Conservation (phyloP, 2,888 invertebrate genomes). For the Agrenia bidenticulata region DNA sequence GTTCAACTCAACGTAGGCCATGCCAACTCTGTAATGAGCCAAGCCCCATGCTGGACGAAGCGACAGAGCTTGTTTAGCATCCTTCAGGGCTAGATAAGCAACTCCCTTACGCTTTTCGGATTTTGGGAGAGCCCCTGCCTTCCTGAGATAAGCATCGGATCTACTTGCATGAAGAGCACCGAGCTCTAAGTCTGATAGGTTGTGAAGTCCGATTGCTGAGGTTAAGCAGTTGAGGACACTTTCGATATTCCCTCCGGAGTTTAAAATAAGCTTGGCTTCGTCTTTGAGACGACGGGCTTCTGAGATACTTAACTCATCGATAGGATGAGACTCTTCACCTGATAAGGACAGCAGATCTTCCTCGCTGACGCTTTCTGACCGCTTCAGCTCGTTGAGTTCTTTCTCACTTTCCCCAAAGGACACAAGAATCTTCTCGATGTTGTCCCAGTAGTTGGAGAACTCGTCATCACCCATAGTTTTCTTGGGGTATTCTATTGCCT, state of each 20-base stretch:
- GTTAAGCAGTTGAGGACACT: constrained; percentile 30
- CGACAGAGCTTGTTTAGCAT: constrained; percentile 37
- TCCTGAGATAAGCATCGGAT: constrained; percentile 37
- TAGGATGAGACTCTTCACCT: constrained; percentile 8
- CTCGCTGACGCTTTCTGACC: constrained; percentile 38
- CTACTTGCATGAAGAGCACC: constrained; percentile 31
- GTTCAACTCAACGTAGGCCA: constrained; percentile 37
- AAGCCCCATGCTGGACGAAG: constrained; percentile 40
- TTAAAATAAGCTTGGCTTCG: constrained; percentile 29
- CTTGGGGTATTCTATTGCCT: constrained; percentile 31
- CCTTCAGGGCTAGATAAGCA: constrained; percentile 36
- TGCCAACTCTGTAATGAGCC: constrained; percentile 40
- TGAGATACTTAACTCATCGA: constrained; percentile 20
- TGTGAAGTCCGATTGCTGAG: constrained; percentile 24
- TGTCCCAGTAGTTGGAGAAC: constrained; percentile 41
- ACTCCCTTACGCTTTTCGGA: constrained; percentile 24
- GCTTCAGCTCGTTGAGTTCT: constrained; percentile 37
- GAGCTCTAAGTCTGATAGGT: constrained; percentile 35
- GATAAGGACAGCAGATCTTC: constrained; percentile 30
- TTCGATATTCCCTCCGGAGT: constrained; percentile 23
- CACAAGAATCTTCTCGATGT: constrained; percentile 40
- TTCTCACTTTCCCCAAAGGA: constrained; percentile 42
- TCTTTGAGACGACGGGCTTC: constrained; percentile 35
- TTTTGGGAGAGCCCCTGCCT: constrained; percentile 18
- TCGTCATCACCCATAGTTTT: constrained; percentile 38